Base-by-base conservation (phyloP, 1,140 invertebrate species). In the Polypedilum pembai region DNA sequence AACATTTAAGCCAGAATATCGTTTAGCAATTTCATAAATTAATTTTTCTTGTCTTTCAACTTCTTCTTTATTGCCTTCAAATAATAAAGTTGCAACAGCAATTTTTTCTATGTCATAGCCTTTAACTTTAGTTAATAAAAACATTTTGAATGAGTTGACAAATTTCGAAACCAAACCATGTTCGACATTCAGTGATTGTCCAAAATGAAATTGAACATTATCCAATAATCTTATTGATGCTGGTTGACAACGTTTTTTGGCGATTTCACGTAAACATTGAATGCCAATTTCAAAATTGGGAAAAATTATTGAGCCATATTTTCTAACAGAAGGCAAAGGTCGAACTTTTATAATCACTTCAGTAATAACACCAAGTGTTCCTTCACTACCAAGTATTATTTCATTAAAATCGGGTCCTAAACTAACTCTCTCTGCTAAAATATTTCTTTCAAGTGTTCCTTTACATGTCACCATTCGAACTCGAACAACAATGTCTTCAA, bases 121-220 rank as follows among this genome's bases (percentile, higher is more conserved):
- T 80, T 89, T 90, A 75, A 90, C 83, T 76, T 85, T 85, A 1
- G 88, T 90, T 10, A 92, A 79, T 79, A 91, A 92, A 15, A 87
- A 79, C 77, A 87, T 88, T 80, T 90, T 90, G 1, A 90, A 76
- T 5, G 81, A 81, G 75, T 89, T 88, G 21, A 85, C 77, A 74
- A 90, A 80, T 20, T 80, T 79, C 8, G 83, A 80, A 45, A 88
- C 82, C 15, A 86, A 85, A 3, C 82, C 80, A 1, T 80, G 79
- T 74, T 84, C 83, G 8, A 87, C 84, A 77, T 89, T 87, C 73
- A 92, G 81, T 1, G 89, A 84, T 80, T 88, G 87, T 65, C 88
- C 89, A 84, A 90, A 89, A 76, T 86, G 84, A 77, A 92, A 92
- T 79, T 92, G 91, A 76, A 89, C 86, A 80, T 92, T 91, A 78